Evolutionary conservation across 2,888 invertebrate species (phyloP).

Genomic region (Polydrusus pterygomalis): DNA sequence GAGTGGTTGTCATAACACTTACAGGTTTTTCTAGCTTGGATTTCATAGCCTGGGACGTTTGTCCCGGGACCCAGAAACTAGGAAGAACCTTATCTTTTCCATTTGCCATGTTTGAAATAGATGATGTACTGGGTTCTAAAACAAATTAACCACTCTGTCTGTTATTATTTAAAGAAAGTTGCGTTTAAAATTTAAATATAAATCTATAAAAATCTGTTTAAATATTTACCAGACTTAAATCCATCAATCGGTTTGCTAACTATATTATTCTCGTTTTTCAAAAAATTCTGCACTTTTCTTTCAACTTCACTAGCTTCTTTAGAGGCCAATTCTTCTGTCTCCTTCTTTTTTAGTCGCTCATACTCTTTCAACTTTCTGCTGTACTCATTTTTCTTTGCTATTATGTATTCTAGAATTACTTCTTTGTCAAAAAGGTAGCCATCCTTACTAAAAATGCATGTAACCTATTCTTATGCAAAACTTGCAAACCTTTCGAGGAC

Average conservation of each 20-base stretch:
- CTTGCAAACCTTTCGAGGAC: too few relatives aligned
- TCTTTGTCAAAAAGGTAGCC: conserved; percentile 98
- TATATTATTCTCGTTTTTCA: conserved; percentile 88
- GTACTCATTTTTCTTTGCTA: conserved; percentile 95
- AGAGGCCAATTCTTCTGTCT: conserved; percentile 82
- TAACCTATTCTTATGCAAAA: not conserved
- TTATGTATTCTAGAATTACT: conserved; percentile 94
- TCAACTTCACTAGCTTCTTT: conserved; percentile 81
- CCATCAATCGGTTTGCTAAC: conserved; percentile 73
- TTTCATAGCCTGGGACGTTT: conserved; percentile 87
- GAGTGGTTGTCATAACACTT: too few relatives aligned
- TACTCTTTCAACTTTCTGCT: conserved; percentile 92
- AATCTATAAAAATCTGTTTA: too few relatives aligned
- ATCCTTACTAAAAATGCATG: conserved; percentile 75
- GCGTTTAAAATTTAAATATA: too few relatives aligned
- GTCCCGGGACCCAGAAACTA: conserved; percentile 97
- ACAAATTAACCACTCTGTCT: not conserved
- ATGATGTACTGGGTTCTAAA: conserved; percentile 63
- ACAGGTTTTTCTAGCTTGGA: conserved; percentile 85
- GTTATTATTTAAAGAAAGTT: too few relatives aligned
- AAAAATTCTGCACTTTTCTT: conserved; percentile 84
- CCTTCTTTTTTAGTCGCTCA: conserved; percentile 88
- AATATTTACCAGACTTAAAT: conserved; percentile 65
- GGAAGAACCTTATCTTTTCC: conserved; percentile 89
- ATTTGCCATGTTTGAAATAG: conserved; percentile 83